Percentiles rank a stretch among this genome's conserved stretches.
Evolutionary conservation across 1,140 invertebrate genomes (phyloP).

Genomic region (Euura lappo): DNA sequence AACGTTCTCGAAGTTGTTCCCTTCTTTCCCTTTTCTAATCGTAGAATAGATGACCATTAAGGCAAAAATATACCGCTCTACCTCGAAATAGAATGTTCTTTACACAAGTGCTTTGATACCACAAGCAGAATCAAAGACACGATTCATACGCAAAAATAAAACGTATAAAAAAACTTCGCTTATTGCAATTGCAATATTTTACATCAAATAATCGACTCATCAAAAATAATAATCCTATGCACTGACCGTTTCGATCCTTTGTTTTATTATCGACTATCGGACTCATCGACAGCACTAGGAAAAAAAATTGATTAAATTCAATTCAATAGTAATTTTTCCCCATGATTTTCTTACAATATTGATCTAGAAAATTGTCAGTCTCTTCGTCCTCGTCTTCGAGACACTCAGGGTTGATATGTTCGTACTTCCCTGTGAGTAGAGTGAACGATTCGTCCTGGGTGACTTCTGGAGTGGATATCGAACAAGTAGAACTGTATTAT

Average conservation of each 20-base stretch:
- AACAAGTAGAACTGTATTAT: no score
- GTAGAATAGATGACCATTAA: conserved; percentile 7
- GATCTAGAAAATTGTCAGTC: neutral
- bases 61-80: neutral
- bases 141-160: no score
- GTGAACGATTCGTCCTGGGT: neutral
- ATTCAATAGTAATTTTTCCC: neutral
- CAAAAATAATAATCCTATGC: neutral
- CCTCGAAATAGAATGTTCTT: neutral
- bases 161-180: no score
- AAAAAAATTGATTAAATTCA: neutral
- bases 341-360: neutral
- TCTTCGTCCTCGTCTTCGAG: neutral
- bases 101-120: neutral
- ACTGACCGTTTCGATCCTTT: neutral
- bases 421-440: neutral
- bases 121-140: no score
- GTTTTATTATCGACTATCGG: neutral
- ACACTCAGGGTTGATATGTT: neutral
- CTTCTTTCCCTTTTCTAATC: conserved; percentile 7
- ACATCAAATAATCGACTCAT: no score
- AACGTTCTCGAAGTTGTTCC: neutral
- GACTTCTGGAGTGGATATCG: neutral
- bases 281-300: conserved; percentile 2
- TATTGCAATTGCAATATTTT: no score